phyloP scores from a whole-genome alignment of 2,888 invertebrate genomes.

The Sesamia inferens region DNA sequence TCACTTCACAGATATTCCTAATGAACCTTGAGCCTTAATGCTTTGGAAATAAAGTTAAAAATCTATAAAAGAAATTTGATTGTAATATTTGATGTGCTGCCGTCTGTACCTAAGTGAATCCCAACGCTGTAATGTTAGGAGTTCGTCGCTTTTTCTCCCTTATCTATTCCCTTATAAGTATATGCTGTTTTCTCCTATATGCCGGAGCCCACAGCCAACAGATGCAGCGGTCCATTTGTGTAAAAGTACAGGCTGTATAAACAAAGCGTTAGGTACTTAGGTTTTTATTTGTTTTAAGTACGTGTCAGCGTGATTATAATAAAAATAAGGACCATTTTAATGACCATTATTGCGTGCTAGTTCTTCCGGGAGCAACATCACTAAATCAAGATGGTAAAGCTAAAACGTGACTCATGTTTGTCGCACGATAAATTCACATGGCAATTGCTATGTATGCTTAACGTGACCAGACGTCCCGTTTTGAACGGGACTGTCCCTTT shows the following conservation, averaged over 20 bases:
- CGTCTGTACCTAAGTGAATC: no score
- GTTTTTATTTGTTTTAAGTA: constrained; percentile 10
- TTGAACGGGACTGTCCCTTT: no score
- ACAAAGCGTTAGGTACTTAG: background rate
- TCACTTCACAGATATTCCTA: no score
- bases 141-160: constrained; percentile 18
- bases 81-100: no score
- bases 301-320: constrained; percentile 6
- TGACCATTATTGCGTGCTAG: constrained; percentile 5
- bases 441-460: constrained; percentile 24
- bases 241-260: constrained; percentile 20
- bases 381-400: constrained; percentile 32
- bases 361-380: constrained; percentile 26
- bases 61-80: no score
- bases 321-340: background rate
- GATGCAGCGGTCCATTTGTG: constrained; percentile 12
- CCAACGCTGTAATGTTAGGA: constrained; percentile 8
- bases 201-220: constrained; percentile 7
- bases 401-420: constrained; percentile 34
- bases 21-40: no score
- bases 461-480: no score
- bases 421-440: constrained; percentile 25
- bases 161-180: no score
- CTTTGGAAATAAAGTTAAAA: no score
- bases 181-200: background rate